A percentile compares a stretch with the other conserved stretches of the same genome.
Conservation (phyloP, 2,888 invertebrate species). For the Polyommatus iphigenia region DNA sequence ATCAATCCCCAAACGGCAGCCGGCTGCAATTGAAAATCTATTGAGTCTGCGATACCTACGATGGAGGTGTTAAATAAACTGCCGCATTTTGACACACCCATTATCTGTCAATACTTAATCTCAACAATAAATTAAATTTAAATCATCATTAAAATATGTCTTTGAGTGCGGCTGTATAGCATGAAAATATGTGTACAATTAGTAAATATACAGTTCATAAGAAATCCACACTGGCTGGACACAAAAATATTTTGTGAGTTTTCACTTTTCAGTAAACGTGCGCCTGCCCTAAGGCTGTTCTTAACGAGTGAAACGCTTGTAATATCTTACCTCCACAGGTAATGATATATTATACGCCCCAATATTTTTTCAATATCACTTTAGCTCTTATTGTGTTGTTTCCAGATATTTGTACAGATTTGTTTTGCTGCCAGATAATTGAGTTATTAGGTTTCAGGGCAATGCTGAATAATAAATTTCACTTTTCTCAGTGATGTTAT, state of each 20-base stretch:
- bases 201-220: too few species aligned
- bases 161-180: too few species aligned
- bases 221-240: neutral
- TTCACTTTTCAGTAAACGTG: neutral
- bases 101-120: too few species aligned
- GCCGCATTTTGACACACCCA: too few species aligned
- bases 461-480: neutral
- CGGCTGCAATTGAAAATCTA: too few species aligned
- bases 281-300: conserved; percentile 13
- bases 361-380: conserved; percentile 26
- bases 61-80: too few species aligned
- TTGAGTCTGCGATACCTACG: too few species aligned
- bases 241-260: neutral
- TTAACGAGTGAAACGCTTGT: conserved; percentile 22
- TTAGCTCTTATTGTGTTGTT: neutral
- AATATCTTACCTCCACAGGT: conserved; percentile 21
- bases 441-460: neutral
- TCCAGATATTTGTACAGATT: neutral
- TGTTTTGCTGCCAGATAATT: neutral
- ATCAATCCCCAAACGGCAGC: too few species aligned
- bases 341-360: conserved; percentile 22
- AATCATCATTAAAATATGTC: too few species aligned
- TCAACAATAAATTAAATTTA: too few species aligned
- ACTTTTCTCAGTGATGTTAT: neutral
- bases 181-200: too few species aligned